These are phyloP conservation scores for Abscondita cerata DNA, from an alignment of 2,888 invertebrate species.

Conservation along the genomic window DNA sequence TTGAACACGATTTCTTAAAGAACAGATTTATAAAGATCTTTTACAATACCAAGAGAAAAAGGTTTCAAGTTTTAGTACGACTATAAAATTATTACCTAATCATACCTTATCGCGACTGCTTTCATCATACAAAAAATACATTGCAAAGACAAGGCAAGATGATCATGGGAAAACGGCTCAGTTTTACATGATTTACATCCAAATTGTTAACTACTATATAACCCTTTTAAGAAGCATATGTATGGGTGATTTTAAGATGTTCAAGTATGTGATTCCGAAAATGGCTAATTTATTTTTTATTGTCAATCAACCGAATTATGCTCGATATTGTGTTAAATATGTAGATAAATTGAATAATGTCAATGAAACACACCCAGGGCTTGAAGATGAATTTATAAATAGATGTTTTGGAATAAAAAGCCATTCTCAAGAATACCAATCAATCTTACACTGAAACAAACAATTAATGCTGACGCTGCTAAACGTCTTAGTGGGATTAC, in stretches of 20 bases:
- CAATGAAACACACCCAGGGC: slow-evolving; percentile 24
- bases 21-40: too few relatives aligned
- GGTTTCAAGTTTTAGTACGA: neutral
- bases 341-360: slow-evolving; percentile 31
- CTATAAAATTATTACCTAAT: slow-evolving; percentile 21
- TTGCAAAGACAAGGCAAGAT: slow-evolving; percentile 37
- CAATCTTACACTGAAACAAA: slow-evolving; percentile 42
- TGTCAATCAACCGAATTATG: too few relatives aligned
- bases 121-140: slow-evolving; percentile 28
- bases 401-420: slow-evolving; percentile 34
- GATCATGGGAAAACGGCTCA: slow-evolving; percentile 48
- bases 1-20: too few relatives aligned
- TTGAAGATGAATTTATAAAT: slow-evolving; percentile 18
- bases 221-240: slow-evolving; percentile 45
- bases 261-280: slow-evolving; percentile 41
- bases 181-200: slow-evolving; percentile 45
- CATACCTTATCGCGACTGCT: slow-evolving; percentile 20
- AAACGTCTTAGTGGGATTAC: too few relatives aligned
- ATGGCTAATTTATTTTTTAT: slow-evolving; percentile 48
- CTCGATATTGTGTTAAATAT: too few relatives aligned
- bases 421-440: slow-evolving; percentile 42
- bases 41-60: too few relatives aligned
- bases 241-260: slow-evolving; percentile 43
- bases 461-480: too few relatives aligned
- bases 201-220: slow-evolving; percentile 44